Base-by-base conservation (phyloP, 2,888 invertebrate species). In the Harpagoxenus sublaevis region DNA sequence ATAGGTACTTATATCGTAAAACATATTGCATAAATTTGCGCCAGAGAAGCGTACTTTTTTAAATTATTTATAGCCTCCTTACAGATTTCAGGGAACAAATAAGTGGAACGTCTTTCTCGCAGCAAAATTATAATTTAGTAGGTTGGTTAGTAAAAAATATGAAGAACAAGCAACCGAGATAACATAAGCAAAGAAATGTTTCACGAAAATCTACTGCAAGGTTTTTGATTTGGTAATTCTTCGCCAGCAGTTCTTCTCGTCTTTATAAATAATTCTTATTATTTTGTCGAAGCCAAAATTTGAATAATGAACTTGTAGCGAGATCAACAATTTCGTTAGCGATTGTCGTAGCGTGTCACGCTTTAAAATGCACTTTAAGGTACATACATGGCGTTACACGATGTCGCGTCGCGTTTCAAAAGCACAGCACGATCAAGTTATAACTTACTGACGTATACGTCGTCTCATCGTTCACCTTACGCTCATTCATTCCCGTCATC, bases 381-480 rank as follows among this genome's bases (percentile, higher is more conserved):
- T 28, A 15, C 4, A 15, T n/a, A 6, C 48, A 9, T 18, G 35
- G 4, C 31, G 23, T 62, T 74, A 18, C 35, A 45, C n/a, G 68
- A 48, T 9, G n/a, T 78, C 35, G 42, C 70, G 10, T 23, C 55
- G 15, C 23, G 18, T 23, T 71, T 79, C 60, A 71, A 71, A 35
- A 60, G 23, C 53, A n/a, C 45, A 60, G 23, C 53, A n/a, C 45
- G 23, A 60, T 71, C 79, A 39, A 60, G 35, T 70, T 57, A 70
- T 71, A 70, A 28, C 42, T 45, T 65, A 12, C 42, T 65, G 15
- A 42, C 12, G 18, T 39, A 63, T 10, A 12, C n/a, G n/a, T 68
- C 68, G 31, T 18, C 70, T 45, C 48, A 45, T 79, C 79, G 71
- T 79, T 79, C 48, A 28, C 18, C 39, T 62, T 71, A 57, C 31